A percentile compares a stretch with the other conserved stretches of the same genome.
phyloP scores from a whole-genome alignment of 2,888 invertebrate species.

The Synergus laeviventris region DNA sequence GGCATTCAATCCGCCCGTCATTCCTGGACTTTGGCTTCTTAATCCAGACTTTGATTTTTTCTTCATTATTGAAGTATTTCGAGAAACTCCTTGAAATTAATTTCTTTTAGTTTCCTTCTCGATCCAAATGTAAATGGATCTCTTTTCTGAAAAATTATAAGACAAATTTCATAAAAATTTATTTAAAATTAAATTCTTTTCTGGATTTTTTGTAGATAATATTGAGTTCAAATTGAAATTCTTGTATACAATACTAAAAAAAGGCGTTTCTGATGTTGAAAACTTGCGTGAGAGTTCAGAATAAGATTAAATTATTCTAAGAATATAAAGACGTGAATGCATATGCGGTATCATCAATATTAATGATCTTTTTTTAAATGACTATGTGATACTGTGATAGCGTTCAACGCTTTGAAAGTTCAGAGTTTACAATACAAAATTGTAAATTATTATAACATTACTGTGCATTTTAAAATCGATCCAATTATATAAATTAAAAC shows the following conservation, averaged over 20 bases:
- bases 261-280: neutral
- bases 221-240: no score
- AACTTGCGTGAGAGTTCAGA: neutral
- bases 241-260: neutral
- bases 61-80: constrained; percentile 3
- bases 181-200: neutral
- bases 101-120: neutral
- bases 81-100: neutral
- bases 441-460: no score
- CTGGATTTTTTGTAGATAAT: no score
- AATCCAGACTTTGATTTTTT: constrained; percentile 9
- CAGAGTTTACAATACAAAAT: no score
- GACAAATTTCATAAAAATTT: neutral
- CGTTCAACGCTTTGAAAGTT: neutral
- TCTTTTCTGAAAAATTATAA: neutral
- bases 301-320: constrained; percentile 10
- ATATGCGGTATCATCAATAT: constrained; percentile 15
- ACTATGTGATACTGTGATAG: neutral
- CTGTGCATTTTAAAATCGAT: neutral
- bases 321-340: constrained; percentile 16
- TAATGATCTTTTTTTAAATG: neutral
- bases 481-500: neutral
- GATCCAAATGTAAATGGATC: neutral
- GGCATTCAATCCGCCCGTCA: constrained; percentile 63
- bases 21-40: constrained; percentile 44